These are phyloP conservation scores for Cettia cetti DNA, from an alignment of 2,113 vertebrate genomes.

Conservation along the genomic window DNA sequence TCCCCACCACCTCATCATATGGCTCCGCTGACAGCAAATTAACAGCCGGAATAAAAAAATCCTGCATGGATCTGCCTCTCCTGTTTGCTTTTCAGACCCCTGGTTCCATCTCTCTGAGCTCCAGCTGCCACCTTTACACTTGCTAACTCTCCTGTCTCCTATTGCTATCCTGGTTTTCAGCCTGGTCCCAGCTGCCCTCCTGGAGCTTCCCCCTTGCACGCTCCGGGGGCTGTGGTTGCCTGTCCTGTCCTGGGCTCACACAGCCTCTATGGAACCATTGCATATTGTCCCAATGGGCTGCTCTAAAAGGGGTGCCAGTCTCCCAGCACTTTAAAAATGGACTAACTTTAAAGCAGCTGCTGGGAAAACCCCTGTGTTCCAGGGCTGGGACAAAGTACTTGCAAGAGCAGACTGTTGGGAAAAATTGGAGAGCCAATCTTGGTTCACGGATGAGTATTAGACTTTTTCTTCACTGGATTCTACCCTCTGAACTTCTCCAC, in stretches of 20 bases:
- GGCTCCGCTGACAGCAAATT: neutral
- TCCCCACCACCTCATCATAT: neutral
- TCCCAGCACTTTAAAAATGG: neutral
- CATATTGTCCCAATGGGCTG: neutral
- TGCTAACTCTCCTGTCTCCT: neutral
- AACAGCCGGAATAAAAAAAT: neutral
- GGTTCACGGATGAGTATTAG: neutral
- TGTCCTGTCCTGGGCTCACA: neutral
- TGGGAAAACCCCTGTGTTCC: neutral
- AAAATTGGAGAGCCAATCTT: neutral
- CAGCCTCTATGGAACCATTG: neutral
- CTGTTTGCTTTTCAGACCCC: neutral
- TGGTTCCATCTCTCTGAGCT: neutral
- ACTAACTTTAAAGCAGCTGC: neutral
- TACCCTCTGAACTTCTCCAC: neutral
- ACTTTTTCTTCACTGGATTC: neutral
- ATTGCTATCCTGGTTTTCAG: neutral
- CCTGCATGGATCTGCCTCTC: neutral
- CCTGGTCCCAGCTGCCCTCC: neutral
- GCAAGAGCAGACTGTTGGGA: neutral
- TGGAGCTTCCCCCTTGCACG: accelerated
- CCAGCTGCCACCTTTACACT: neutral
- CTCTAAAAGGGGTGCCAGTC: neutral
- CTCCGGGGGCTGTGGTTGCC: neutral
- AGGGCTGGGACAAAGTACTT: neutral